Percentiles rank a stretch among this genome's conserved stretches.
Evolutionary conservation across 2,113 vertebrate species (phyloP).

Genomic region (Pelecanus crispus): DNA sequence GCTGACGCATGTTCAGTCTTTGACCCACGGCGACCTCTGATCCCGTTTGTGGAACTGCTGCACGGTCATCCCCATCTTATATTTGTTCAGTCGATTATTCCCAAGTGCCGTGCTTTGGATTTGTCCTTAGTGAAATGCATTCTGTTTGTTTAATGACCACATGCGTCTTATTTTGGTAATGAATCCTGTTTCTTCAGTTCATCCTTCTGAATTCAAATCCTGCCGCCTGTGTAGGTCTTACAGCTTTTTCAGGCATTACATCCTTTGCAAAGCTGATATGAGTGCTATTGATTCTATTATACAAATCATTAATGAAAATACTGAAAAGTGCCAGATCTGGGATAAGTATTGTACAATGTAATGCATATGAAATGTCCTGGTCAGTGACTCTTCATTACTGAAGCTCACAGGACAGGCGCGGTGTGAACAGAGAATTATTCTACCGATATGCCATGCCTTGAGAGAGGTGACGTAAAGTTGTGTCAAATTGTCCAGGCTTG

Average conservation of each 20-base stretch:
- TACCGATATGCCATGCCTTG: not conserved
- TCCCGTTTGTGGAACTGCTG: not conserved
- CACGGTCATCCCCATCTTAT: not conserved
- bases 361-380: not conserved
- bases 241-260: not conserved
- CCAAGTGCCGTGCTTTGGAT: not conserved
- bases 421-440: not conserved
- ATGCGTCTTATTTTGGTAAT: not conserved
- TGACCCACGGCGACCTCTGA: not conserved
- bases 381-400: not conserved
- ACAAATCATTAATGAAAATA: not conserved
- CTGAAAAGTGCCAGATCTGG: not conserved
- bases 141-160: not conserved
- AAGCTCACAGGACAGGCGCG: not conserved
- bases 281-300: not conserved
- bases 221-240: not conserved
- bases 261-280: not conserved
- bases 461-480: not conserved
- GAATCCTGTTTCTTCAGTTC: not conserved
- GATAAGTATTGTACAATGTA: not conserved
- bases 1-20: not conserved
- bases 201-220: not conserved
- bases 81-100: not conserved
- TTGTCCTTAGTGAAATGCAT: not conserved
- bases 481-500: not conserved